Evolutionary conservation across 2,113 vertebrate genomes (phyloP).

Genomic region (Parus major): DNA sequence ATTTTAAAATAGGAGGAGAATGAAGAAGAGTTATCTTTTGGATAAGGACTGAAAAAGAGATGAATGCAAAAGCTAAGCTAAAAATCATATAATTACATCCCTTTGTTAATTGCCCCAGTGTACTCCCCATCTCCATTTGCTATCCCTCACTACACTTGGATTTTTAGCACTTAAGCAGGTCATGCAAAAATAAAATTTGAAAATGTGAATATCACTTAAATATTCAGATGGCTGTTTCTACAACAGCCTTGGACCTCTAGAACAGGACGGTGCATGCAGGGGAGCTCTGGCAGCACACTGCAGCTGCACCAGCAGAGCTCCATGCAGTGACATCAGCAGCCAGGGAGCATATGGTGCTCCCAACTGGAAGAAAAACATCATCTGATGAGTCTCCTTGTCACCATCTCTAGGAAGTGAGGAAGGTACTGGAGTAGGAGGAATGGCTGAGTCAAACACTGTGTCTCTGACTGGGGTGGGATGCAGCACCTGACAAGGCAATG

Average conservation of each 20-base stretch:
- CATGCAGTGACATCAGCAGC: background rate
- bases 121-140: background rate
- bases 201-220: background rate
- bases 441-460: background rate
- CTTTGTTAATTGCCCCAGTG: background rate
- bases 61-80: background rate
- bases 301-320: background rate
- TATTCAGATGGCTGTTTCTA: background rate
- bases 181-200: background rate
- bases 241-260: background rate
- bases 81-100: background rate
- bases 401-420: background rate
- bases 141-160: background rate
- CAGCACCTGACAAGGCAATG: background rate
- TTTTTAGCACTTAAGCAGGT: background rate
- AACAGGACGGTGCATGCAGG: background rate
- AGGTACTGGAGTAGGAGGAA: background rate
- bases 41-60: background rate
- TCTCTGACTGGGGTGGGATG: background rate
- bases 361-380: background rate
- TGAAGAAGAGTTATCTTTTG: background rate
- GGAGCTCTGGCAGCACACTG: fast-evolving
- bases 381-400: background rate
- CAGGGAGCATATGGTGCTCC: background rate
- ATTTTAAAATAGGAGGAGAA: background rate